Percentiles rank a stretch among this genome's conserved stretches.
Conservation (phyloP, 2,888 invertebrate genomes). For the Nasonia oneida region DNA sequence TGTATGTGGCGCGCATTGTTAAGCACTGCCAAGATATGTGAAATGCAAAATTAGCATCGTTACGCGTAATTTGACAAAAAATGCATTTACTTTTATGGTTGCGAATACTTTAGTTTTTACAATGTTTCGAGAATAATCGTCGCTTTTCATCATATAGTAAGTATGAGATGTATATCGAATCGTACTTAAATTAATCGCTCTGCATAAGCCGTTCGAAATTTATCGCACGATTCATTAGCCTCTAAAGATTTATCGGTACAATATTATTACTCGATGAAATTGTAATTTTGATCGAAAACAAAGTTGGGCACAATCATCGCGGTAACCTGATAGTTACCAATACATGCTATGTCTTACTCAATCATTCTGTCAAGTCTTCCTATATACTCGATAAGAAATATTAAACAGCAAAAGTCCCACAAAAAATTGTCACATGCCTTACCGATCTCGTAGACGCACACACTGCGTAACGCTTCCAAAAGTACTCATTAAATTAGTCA, state of each 20-base stretch:
- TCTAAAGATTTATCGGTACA: neutral
- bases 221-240: neutral
- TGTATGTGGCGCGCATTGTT: neutral
- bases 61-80: constrained; percentile 15
- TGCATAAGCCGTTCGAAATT: neutral
- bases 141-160: neutral
- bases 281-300: neutral
- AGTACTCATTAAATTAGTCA: too few relatives aligned
- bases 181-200: neutral
- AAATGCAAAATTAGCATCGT: constrained; percentile 34
- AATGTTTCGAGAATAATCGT: neutral
- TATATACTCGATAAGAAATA: too few relatives aligned
- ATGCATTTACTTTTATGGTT: neutral
- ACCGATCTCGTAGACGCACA: too few relatives aligned
- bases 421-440: too few relatives aligned
- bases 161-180: neutral
- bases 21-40: constrained; percentile 31
- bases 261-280: neutral
- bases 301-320: neutral
- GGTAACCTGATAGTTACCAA: too few relatives aligned
- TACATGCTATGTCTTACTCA: too few relatives aligned
- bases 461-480: too few relatives aligned
- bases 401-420: too few relatives aligned
- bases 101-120: neutral
- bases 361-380: too few relatives aligned